These are phyloP conservation scores for Cryptomyrus ogoouensis DNA, from an alignment of 2,113 vertebrate genomes.

Conservation along the genomic window DNA sequence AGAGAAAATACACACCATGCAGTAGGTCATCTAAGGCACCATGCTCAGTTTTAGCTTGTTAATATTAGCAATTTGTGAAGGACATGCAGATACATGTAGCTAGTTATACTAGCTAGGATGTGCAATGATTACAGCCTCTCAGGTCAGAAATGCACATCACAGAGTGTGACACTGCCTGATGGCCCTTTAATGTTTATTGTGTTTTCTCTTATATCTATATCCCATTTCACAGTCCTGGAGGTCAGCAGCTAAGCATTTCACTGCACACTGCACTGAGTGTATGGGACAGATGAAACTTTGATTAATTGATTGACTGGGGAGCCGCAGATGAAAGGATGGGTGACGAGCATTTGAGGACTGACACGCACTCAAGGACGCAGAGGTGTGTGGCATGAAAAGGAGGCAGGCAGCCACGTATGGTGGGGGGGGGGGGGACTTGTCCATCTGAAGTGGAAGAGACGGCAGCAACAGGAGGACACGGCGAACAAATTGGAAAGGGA, in stretches of 20 bases:
- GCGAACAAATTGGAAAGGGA: background rate
- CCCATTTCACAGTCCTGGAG: background rate
- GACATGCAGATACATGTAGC: background rate
- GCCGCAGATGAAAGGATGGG: background rate
- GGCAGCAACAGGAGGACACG: background rate
- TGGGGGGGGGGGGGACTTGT: background rate
- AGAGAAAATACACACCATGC: background rate
- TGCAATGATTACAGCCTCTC: background rate
- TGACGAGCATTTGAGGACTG: background rate
- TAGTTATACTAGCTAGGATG: background rate
- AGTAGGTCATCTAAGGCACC: background rate
- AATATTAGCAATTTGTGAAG: background rate
- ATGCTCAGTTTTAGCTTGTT: background rate
- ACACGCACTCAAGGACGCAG: background rate
- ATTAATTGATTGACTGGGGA: background rate
- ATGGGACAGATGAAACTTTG: background rate
- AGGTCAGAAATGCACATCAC: background rate
- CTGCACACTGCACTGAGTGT: background rate
- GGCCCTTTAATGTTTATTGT: background rate
- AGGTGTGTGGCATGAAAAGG: background rate
- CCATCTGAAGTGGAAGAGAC: background rate
- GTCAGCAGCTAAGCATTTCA: background rate
- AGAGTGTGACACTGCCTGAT: background rate
- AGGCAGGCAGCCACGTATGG: background rate
- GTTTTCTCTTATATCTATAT: background rate